Base-by-base conservation (phyloP, 2,113 vertebrate species). In the Rhinoderma darwinii region DNA sequence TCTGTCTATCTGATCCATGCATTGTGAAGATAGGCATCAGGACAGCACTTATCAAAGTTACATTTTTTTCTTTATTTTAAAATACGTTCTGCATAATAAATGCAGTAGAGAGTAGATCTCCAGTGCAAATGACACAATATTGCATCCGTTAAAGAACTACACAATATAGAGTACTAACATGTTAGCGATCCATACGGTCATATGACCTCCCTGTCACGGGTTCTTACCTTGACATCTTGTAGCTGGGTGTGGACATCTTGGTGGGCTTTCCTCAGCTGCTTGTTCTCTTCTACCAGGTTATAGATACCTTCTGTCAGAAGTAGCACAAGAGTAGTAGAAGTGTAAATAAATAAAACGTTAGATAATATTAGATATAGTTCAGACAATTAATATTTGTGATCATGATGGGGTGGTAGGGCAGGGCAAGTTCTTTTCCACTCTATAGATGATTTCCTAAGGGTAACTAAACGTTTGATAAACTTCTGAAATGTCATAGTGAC, bases 231-330 rank as follows among this genome's bases (percentile, higher is more conserved):
- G 43, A 96, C 95, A 59, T 99, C 98, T 91, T 98, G 98, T 0
- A 99, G 95, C 93, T 99, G 98, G 0, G 92, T 92, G 78, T 99
- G 97, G 66, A 99, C 95, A 78, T 99, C 97, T 47, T 98, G 98
- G 88, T 99, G 97, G 27, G 97, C 96, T 89, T 97, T 99, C 77
- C 98, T 96, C 84, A 99, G 76, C 32, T 99, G 97, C 66, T 96
- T 97, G 84, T 99, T 99, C 90, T 99, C 98, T 90, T 99, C 97
- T 89, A 94, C 89, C 88, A 99, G 92, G 88, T 98, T 98, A 88
- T 96, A 96, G 15, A 96, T 88, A 9, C 89, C 96, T 76, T 98
- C 98, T 99, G 90, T 89, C 84, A 83, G 63, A 88, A 89, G 86
- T 63, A 75, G 87, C 91, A 90, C 0, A 20, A n/a, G n/a, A n/a